These are phyloP conservation scores for Apis cerana DNA, from an alignment of 1,140 invertebrate genomes.

Conservation along the genomic window DNA sequence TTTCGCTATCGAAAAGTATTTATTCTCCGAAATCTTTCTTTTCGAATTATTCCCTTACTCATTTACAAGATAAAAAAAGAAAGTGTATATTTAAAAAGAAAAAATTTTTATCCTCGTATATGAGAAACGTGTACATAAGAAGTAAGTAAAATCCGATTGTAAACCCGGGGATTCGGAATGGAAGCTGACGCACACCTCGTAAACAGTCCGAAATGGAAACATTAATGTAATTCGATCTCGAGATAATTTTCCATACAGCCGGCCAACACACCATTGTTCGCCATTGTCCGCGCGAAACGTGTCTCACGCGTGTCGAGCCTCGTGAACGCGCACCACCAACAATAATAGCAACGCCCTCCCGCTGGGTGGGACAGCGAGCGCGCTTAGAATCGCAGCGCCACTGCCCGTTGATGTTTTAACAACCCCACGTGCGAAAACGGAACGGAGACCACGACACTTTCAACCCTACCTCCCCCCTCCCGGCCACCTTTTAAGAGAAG, in stretches of 20 bases:
- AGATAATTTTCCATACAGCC: constrained; percentile 33
- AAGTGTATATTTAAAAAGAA: no score
- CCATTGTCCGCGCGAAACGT: constrained; percentile 37
- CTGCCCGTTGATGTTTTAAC: constrained; percentile 54
- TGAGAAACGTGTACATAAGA: no score
- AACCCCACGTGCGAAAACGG: constrained; percentile 47
- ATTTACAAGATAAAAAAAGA: no score
- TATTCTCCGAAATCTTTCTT: no score
- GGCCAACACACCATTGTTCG: constrained; percentile 30
- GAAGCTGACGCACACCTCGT: neutral
- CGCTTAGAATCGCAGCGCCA: constrained; percentile 49
- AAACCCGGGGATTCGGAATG: no score
- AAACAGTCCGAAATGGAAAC: constrained; percentile 19
- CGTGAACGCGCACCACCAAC: constrained; percentile 48
- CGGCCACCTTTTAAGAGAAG: neutral
- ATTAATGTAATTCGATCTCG: constrained; percentile 33
- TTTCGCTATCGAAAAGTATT: no score
- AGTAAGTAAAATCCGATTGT: neutral
- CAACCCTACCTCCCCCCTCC: constrained; percentile 25
- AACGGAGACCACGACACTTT: constrained; percentile 31
- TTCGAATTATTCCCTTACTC: no score
- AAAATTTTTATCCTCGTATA: no score
- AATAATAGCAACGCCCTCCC: constrained; percentile 55
- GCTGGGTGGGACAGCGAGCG: constrained; percentile 43
- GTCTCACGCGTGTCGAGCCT: constrained; percentile 42